Evolutionary conservation across 2,888 invertebrate genomes (phyloP).

Genomic region (Plagodis pulveraria): DNA sequence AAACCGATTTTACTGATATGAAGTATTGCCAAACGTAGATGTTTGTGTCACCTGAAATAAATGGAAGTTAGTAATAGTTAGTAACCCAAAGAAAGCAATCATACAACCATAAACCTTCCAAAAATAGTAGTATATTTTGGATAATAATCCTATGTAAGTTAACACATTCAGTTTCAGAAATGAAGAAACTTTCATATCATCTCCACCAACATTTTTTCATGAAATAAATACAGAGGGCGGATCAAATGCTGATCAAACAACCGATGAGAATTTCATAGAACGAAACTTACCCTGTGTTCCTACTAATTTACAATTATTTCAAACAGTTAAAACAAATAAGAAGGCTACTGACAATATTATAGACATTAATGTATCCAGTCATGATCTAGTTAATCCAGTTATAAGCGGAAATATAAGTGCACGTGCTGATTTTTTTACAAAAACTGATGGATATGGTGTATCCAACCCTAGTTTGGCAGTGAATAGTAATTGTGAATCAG

Average conservation of each 20-base stretch:
- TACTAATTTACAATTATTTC: slow-evolving; percentile 16
- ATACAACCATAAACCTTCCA: no score
- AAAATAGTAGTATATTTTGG: no score
- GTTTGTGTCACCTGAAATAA: no score
- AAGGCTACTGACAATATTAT: neutral
- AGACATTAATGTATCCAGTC: slow-evolving; percentile 9
- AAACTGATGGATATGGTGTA: neutral
- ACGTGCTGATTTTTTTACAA: slow-evolving; percentile 1
- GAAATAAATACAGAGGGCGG: slow-evolving; percentile 3
- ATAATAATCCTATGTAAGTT: neutral
- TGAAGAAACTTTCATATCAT: slow-evolving; percentile 5
- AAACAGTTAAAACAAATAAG: slow-evolving; percentile 14
- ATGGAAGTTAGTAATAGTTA: no score
- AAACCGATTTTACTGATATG: no score
- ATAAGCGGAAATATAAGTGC: slow-evolving; percentile 2
- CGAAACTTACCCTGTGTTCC: slow-evolving; percentile 10
- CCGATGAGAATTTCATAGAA: slow-evolving; percentile 6
- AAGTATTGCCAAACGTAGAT: no score
- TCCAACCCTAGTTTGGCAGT: neutral
- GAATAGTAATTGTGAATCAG: neutral
- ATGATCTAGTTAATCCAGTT: slow-evolving; percentile 17
- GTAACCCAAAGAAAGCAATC: no score
- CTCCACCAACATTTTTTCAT: slow-evolving; percentile 6
- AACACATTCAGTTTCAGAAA: slow-evolving; percentile 13
- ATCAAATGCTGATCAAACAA: neutral